Percentiles rank a stretch among this genome's conserved stretches.
Evolutionary conservation across 2,888 invertebrate species (phyloP).

Genomic region (Leptopilina myrica): DNA sequence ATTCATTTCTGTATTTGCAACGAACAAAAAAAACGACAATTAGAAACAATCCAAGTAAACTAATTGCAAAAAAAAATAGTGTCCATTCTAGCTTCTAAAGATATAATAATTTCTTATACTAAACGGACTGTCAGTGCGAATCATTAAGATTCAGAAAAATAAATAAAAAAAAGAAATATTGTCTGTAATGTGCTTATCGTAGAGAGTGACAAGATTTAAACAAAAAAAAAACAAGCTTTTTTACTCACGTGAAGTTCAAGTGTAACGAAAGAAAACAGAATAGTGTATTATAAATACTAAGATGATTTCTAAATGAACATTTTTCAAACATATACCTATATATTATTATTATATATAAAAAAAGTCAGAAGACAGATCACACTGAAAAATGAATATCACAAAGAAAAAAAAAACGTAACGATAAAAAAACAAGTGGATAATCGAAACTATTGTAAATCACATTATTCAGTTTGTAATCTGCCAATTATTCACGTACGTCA

Average conservation of each 20-base stretch:
- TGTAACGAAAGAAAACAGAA: slow-evolving; percentile 46
- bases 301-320: slow-evolving; percentile 63
- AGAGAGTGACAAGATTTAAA: slow-evolving; percentile 49
- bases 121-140: slow-evolving; percentile 41
- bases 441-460: slow-evolving; percentile 64
- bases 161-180: slow-evolving; percentile 40
- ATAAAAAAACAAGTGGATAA: slow-evolving; percentile 55
- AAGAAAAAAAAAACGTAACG: slow-evolving; percentile 59
- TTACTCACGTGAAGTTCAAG: slow-evolving; percentile 62
- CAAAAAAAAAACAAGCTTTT: slow-evolving; percentile 59
- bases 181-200: slow-evolving; percentile 70
- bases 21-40: slow-evolving; percentile 3
- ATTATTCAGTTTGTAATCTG: slow-evolving; percentile 65
- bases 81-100: slow-evolving; percentile 35
- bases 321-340: slow-evolving; percentile 62
- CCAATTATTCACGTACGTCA: slow-evolving; percentile 55
- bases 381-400: slow-evolving; percentile 53
- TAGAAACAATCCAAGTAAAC: slow-evolving; percentile 21
- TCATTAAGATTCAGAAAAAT: slow-evolving; percentile 39
- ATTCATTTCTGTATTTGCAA: slow-evolving; percentile 18
- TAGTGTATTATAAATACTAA: slow-evolving; percentile 47
- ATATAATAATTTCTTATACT: slow-evolving; percentile 36
- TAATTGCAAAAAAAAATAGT: slow-evolving; percentile 28
- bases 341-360: slow-evolving; percentile 47
- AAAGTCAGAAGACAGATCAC: slow-evolving; percentile 47